phyloP scores from a whole-genome alignment of 2,888 invertebrate genomes.

The Synanthedon formicaeformis region DNA sequence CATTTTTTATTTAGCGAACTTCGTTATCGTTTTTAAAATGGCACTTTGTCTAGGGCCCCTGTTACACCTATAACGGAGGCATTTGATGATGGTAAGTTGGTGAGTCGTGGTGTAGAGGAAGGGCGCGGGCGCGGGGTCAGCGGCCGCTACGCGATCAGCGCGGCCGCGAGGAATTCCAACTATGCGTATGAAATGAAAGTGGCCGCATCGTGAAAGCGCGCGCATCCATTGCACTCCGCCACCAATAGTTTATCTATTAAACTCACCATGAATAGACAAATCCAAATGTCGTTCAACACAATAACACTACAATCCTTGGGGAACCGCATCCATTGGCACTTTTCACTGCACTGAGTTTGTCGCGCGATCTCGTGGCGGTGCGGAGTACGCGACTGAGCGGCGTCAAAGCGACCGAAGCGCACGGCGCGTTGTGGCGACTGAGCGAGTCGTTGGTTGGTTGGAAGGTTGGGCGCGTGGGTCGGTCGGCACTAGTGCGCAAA shows the following conservation, averaged over 20 bases:
- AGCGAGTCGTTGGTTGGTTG: slow-evolving; percentile 29
- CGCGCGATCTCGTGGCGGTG: slow-evolving; percentile 39
- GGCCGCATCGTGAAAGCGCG: slow-evolving; percentile 69
- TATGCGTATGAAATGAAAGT: slow-evolving; percentile 71
- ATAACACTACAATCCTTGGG: slow-evolving; percentile 45
- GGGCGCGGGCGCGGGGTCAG: slow-evolving; percentile 69
- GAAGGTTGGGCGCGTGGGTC: slow-evolving; percentile 84
- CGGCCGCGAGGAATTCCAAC: slow-evolving; percentile 65
- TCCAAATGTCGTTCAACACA: slow-evolving; percentile 43
- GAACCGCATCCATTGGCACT: slow-evolving; percentile 65
- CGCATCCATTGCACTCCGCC: slow-evolving; percentile 49
- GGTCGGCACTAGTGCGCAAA: slow-evolving; percentile 48
- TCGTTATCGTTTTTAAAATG: too few relatives aligned
- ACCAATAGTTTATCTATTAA: slow-evolving; percentile 20
- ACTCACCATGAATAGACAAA: slow-evolving; percentile 67
- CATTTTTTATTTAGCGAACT: too few relatives aligned
- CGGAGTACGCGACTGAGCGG: slow-evolving; percentile 13
- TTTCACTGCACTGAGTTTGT: slow-evolving; percentile 47
- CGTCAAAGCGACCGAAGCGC: slow-evolving; percentile 36
- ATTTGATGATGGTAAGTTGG: slow-evolving; percentile 7
- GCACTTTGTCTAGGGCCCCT: too few relatives aligned
- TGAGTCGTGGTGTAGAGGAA: slow-evolving; percentile 44
- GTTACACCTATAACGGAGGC: too few relatives aligned
- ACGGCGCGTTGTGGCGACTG: slow-evolving; percentile 50
- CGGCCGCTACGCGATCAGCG: slow-evolving; percentile 60